Evolutionary conservation across 2,888 invertebrate genomes (phyloP), one percentile per base, ranked within the genome.

Genomic region (Amblyjoppa fuscipennis): DNA sequence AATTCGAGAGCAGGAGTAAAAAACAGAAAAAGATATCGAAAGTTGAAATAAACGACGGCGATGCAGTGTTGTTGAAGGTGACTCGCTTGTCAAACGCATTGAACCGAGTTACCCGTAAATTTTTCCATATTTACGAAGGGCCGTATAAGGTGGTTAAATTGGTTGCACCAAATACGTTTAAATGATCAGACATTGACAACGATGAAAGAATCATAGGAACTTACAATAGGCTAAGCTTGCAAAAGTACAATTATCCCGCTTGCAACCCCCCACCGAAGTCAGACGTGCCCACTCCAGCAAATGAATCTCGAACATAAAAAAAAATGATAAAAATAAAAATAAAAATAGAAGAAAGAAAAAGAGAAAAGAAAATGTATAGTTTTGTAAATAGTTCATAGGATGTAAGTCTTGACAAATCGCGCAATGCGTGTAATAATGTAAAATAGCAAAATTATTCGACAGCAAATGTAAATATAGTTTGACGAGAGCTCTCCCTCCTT

Each of bases 91-190:
- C 76, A 5, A 76, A 66, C 7, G 76, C 66, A 4, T 13, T 69
- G 1, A 49, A 69, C 28, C 11, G 25, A 45, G 76, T 76, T 5
- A 76, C 76, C 5, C 66, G 66, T 9, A 76, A 66, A 38, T 76
- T 76, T 34, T 76, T 76, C 16, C 76, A 76, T 66, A 51, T 76
- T 6, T 76, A 28, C 20, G 76, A 76, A 13, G 76, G 66, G 13
- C 76, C 76, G 1, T 76, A 66, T 76, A 28, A 13, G 6, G 34
- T 76, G 1, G 51, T 13, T 1, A 51, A 66, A 4, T 34, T 6
- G 20, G 51, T 76, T 2, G 34, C 38, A 20, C 66, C 66, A 66
- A 76, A 66, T 76, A 66, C 76, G 53, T 76, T 51, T 53, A 3
- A 64, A 76, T 53, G 66, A 25, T 53, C 66, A 0, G 51, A 76